Evolutionary conservation across 2,113 vertebrate species (phyloP).

Genomic region (Panthera uncia): DNA sequence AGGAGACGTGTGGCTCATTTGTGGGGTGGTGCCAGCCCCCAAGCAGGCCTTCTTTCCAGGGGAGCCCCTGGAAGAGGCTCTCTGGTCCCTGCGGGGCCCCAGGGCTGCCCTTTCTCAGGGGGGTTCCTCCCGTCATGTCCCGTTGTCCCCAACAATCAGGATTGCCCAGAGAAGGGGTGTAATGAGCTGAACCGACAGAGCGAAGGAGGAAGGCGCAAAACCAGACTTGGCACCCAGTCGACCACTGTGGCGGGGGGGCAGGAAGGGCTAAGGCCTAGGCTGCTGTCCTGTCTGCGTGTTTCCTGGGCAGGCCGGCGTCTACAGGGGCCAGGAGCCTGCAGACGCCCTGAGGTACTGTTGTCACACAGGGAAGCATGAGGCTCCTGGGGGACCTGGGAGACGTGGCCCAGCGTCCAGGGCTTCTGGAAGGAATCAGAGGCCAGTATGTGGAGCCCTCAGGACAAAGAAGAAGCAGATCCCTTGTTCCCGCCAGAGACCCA

Average conservation of each 20-base stretch:
- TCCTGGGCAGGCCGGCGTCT: neutral
- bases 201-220: neutral
- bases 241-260: neutral
- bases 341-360: neutral
- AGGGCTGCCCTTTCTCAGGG: neutral
- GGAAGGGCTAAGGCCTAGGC: neutral
- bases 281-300: rapidly evolving
- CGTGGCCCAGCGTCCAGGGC: neutral
- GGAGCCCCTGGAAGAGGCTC: neutral
- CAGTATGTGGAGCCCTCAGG: neutral
- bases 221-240: neutral
- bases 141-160: neutral
- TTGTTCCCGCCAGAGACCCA: neutral
- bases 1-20: no score
- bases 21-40: neutral
- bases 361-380: neutral
- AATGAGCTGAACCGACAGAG: neutral
- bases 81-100: rapidly evolving
- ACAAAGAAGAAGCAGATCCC: neutral
- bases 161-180: neutral
- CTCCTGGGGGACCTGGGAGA: neutral
- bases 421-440: neutral
- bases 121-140: neutral
- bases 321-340: neutral
- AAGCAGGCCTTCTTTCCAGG: neutral